phyloP scores from a whole-genome alignment of 1,140 invertebrate genomes.

The Ctenoplectra terminalis region DNA sequence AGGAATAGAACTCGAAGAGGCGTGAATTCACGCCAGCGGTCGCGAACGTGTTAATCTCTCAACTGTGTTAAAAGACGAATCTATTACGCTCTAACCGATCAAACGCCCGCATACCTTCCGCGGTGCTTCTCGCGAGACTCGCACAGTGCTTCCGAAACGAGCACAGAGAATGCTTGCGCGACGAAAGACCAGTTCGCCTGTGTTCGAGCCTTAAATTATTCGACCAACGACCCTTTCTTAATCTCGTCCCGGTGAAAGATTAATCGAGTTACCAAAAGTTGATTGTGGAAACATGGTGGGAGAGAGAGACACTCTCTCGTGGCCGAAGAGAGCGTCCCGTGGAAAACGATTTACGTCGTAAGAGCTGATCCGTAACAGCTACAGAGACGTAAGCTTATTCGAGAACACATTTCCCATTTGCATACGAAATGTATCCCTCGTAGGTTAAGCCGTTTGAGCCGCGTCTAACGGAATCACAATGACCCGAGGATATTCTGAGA shows the following conservation, averaged over 20 bases:
- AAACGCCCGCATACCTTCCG: too few species aligned
- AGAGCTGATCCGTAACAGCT: conserved; percentile 68
- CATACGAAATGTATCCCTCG: conserved; percentile 66
- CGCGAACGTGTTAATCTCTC: too few species aligned
- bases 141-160: too few species aligned
- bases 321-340: background rate
- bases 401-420: conserved; percentile 70
- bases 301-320: too few species aligned
- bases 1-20: too few species aligned
- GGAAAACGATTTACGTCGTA: conserved; percentile 66
- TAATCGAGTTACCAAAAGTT: conserved; percentile 60
- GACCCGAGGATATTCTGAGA: conserved; percentile 62
- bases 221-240: background rate
- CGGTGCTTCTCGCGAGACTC: too few species aligned
- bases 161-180: too few species aligned
- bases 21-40: too few species aligned
- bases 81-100: too few species aligned
- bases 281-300: conserved; percentile 33
- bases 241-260: conserved; percentile 34
- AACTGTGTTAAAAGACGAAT: too few species aligned
- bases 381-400: conserved; percentile 69
- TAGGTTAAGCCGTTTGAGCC: conserved; percentile 67
- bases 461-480: conserved; percentile 68
- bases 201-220: conserved; percentile 32
- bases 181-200: too few species aligned